Evolutionary conservation across 2,113 vertebrate species (phyloP).

Genomic region (Pachypanchax playfairii): DNA sequence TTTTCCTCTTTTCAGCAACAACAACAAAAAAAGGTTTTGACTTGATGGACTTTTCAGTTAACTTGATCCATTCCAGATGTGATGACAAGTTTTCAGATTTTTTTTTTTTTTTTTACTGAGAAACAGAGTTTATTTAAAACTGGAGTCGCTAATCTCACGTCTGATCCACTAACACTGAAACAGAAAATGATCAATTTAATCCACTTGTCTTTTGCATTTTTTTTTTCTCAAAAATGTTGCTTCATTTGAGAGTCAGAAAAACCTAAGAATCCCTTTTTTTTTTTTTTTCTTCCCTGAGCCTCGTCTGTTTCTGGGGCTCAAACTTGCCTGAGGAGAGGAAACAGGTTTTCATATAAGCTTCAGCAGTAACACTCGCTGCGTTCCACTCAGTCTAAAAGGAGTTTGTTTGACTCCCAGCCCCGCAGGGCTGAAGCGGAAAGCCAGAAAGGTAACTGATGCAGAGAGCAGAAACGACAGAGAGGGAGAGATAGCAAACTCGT

Average conservation of each 20-base stretch:
- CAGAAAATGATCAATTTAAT: constrained; percentile 12
- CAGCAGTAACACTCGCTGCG: constrained; percentile 54
- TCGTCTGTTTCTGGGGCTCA: constrained; percentile 52
- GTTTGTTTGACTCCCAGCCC: constrained; percentile 60
- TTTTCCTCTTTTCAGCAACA: constrained; percentile 28
- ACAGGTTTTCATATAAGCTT: constrained; percentile 54
- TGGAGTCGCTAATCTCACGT: constrained; percentile 54
- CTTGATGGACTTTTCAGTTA: constrained; percentile 64
- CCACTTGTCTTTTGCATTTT: constrained; percentile 9
- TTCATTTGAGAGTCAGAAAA: constrained; percentile 29
- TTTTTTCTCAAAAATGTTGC: too few relatives aligned
- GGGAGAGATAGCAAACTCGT: constrained; percentile 42
- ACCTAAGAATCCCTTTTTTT: constrained; percentile 58
- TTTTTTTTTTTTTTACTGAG: constrained; percentile 23
- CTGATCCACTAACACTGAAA: constrained; percentile 19
- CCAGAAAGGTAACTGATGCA: constrained; percentile 43
- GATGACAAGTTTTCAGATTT: constrained; percentile 68
- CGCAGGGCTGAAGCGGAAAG: constrained; percentile 47
- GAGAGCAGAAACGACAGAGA: constrained; percentile 12
- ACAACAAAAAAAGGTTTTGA: constrained; percentile 55
- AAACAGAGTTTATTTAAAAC: constrained; percentile 34
- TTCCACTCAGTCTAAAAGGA: constrained; percentile 62
- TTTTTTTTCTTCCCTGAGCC: too few relatives aligned
- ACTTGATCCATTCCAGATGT: constrained; percentile 79
- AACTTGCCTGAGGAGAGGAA: constrained; percentile 61